Evolutionary conservation across 53 echinoderm and acorn worm species (phyloP).

Genomic region (Patiria pectinifera): DNA sequence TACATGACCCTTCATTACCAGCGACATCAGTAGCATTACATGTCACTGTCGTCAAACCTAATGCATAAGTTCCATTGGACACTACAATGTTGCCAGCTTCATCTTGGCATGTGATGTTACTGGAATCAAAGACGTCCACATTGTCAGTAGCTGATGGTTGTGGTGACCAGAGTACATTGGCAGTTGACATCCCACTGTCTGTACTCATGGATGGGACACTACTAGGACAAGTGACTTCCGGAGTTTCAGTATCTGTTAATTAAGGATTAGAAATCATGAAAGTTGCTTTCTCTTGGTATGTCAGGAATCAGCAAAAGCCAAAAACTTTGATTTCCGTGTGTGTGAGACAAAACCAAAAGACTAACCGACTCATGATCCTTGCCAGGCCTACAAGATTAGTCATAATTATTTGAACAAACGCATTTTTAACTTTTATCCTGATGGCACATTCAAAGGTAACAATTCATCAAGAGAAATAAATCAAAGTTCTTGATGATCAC

Average conservation of each 20-base stretch:
- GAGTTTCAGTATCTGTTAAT: background rate
- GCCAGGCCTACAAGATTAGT: too few relatives aligned
- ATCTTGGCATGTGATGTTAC: background rate
- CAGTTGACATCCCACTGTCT: background rate
- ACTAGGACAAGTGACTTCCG: constrained; percentile 2
- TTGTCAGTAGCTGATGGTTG: constrained; percentile 10
- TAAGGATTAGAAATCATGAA: background rate
- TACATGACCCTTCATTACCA: background rate
- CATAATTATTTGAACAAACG: too few relatives aligned
- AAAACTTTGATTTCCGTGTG: too few relatives aligned
- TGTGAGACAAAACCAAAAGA: too few relatives aligned
- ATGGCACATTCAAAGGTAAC: background rate
- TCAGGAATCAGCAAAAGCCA: too few relatives aligned
- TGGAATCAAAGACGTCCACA: background rate
- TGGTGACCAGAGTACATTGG: background rate
- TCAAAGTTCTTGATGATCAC: too few relatives aligned
- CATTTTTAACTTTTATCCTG: too few relatives aligned
- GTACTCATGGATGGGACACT: background rate
- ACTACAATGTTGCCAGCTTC: background rate
- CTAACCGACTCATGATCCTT: too few relatives aligned
- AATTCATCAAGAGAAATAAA: too few relatives aligned
- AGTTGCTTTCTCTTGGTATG: too few relatives aligned
- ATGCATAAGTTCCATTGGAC: background rate
- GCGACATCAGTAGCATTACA: constrained; percentile 1
- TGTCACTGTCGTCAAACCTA: background rate